Percentiles rank a stretch among this genome's conserved stretches.
phyloP scores from a whole-genome alignment of 1,140 invertebrate species.

The Leptinotarsa lineolata region DNA sequence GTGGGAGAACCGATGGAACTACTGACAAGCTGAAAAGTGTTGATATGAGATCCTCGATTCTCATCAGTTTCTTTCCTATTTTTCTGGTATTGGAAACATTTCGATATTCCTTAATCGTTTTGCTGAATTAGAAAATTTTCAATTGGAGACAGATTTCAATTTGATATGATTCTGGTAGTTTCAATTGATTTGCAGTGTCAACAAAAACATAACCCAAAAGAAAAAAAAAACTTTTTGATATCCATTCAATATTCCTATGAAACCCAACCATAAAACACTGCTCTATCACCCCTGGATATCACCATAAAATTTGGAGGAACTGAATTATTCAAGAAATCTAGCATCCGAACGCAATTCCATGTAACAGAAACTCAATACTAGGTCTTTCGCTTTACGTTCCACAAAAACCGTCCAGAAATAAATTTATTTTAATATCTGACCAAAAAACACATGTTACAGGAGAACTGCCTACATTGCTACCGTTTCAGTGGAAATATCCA shows the following conservation, averaged over 20 bases:
- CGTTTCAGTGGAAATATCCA: slow-evolving; percentile 16
- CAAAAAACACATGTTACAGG: slow-evolving; percentile 27
- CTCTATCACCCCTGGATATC: background rate
- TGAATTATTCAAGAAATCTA: slow-evolving; percentile 6
- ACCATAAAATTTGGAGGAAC: background rate
- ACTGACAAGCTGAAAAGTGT: too few relatives aligned
- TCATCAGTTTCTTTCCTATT: too few relatives aligned
- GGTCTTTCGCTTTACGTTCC: background rate
- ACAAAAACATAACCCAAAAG: too few relatives aligned
- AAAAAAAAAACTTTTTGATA: background rate
- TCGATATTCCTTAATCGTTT: too few relatives aligned
- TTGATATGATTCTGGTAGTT: too few relatives aligned
- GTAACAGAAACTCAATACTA: slow-evolving; percentile 6
- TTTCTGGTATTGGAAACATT: too few relatives aligned
- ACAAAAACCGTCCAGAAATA: slow-evolving; percentile 14
- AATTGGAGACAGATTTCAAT: too few relatives aligned
- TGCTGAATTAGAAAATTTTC: too few relatives aligned
- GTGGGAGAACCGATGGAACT: too few relatives aligned
- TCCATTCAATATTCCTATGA: background rate
- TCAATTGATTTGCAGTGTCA: too few relatives aligned
- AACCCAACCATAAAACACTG: background rate
- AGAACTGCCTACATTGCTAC: slow-evolving; percentile 29
- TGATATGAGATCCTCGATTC: too few relatives aligned
- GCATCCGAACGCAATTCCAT: background rate
- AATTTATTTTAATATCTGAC: slow-evolving; percentile 28